These are phyloP conservation scores for Mesoligia furuncula DNA, from an alignment of 2,888 invertebrate species.

Conservation along the genomic window DNA sequence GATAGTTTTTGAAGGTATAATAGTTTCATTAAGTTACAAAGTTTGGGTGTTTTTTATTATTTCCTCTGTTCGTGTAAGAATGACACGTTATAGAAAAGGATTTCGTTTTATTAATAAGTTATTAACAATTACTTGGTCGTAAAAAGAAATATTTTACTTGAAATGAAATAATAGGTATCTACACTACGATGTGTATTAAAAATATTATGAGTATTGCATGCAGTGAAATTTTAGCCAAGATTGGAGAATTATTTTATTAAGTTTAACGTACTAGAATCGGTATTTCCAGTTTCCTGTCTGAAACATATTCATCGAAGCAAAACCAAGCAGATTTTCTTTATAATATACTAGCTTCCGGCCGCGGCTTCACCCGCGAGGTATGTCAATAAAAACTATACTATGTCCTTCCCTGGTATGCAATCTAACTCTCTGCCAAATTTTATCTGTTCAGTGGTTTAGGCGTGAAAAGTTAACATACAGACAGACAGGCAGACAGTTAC, in stretches of 20 bases:
- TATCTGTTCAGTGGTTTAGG: too few species aligned
- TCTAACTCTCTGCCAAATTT: too few species aligned
- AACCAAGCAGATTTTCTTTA: background rate
- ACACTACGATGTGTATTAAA: background rate
- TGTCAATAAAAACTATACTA: too few species aligned
- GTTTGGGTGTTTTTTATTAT: constrained; percentile 15
- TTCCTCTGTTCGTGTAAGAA: background rate
- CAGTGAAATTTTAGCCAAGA: background rate
- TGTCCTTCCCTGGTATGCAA: too few species aligned
- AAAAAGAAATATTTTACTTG: background rate
- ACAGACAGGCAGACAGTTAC: too few species aligned
- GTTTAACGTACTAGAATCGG: background rate
- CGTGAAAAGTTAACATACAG: too few species aligned
- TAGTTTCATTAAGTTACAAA: constrained; percentile 39
- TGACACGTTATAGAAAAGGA: background rate
- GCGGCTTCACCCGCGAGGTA: too few species aligned
- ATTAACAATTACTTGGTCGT: background rate
- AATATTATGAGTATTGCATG: background rate
- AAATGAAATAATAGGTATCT: background rate
- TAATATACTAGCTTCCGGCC: too few species aligned
- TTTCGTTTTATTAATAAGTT: background rate
- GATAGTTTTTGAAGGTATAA: constrained; percentile 40
- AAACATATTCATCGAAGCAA: constrained; percentile 1
- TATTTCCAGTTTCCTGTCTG: background rate
- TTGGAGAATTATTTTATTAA: background rate